Evolutionary conservation across 2,888 invertebrate genomes (phyloP), one percentile per base, ranked within the genome.

Genomic region (Halocaridina rubra): DNA sequence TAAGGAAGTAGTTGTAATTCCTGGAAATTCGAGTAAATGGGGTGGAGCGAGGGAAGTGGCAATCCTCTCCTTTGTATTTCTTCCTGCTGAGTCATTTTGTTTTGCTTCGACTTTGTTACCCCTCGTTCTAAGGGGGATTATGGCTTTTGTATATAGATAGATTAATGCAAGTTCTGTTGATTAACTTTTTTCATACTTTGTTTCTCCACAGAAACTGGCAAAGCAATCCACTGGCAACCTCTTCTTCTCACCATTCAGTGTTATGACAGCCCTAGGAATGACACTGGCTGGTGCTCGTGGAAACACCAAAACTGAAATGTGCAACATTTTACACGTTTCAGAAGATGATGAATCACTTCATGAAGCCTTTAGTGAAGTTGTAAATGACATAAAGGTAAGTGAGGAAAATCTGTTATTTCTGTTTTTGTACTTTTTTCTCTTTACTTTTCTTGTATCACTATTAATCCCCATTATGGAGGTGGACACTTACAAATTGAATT

Each of bases 231-330:
- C 29, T 8, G 89, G 89, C 74, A 97, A 96, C 90, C 91, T 97
- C 59, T 96, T 97, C 92, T 96, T 96, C 91, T 97, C 97, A 5
- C 97, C 97, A 0, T 95, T 95, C 91, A 96, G 96, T 88, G 94
- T 96, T 16, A 95, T 96, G 90, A 95, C 96, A 89, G 94, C 96
- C 0, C 90, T 97, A 39, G 90, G 95, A 74, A 91, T 97, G 87
- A 95, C 95, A 0, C 96, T 96, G 90, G 96, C 96, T 89, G 94
- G 96, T 0, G 92, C 96, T 0, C 93, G 93, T 0, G 94, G 94
- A 16, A 92, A 93, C 76, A 96, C 96, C 74, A 93, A 93, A 29
- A 91, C 93, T 3, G 91, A 86, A 91, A 93, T 92, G 94, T 93
- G 90, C 90, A 91, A 90, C 33, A 74, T 72, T 46, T 76, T 81